Conservation (phyloP, 2,888 invertebrate species). For the Nemoura dubitans region DNA sequence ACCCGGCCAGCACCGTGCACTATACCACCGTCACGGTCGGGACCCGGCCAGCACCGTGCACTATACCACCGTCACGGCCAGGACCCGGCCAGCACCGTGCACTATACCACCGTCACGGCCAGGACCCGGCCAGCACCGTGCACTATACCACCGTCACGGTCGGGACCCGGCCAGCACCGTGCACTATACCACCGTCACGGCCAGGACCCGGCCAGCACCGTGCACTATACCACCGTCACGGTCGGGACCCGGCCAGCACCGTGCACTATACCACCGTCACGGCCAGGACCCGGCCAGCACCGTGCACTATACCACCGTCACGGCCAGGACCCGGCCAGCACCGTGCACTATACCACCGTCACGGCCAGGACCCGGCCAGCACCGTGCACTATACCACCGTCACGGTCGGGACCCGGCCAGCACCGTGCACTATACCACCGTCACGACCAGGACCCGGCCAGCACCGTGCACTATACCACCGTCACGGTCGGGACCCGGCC, state of each 20-base stretch:
- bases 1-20: neutral
- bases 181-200: neutral
- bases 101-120: neutral
- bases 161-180: neutral
- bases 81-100: neutral
- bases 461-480: neutral
- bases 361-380: neutral
- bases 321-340: neutral
- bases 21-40: neutral
- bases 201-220: neutral
- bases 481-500: neutral
- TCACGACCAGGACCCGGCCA: neutral
- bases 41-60: neutral
- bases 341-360: neutral
- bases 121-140: neutral
- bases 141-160: neutral
- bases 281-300: neutral
- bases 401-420: neutral
- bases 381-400: neutral
- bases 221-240: neutral
- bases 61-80: neutral
- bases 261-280: neutral
- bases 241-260: neutral
- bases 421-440: neutral
- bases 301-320: neutral